Evolutionary conservation across 2,888 invertebrate species (phyloP), one percentile per base, ranked within the genome.

Genomic region (Synergus laeviventris): DNA sequence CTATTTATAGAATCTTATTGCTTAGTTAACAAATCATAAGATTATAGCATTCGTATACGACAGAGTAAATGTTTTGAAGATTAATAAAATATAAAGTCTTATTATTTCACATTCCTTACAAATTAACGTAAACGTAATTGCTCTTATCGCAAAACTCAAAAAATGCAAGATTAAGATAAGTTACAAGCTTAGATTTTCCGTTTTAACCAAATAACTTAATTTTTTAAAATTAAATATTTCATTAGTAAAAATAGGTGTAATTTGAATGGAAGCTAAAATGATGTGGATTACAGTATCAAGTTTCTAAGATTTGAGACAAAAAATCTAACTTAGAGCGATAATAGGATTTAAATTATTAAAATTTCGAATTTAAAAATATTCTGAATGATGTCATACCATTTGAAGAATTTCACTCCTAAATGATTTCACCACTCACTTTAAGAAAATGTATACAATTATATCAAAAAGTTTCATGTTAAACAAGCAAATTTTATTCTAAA

Each of bases 21-120:
- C 24, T 70, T 70, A 49, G 70, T 70, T 49, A 70, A 70, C 31
- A 70, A 49, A 70, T 70, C 70, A 49, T 45, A 49, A 70, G 45
- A 70, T 49, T 70, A 31, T 36, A 49, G 31, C n/a, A 49, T 31
- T n/a, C 49, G 45, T 31, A 31, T 9, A n/a, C 31, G 16, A 45
- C 24, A 70, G 42, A 70, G 31, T 45, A 24, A 49, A 70, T 70
- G 49, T 70, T 70, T 31, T 21, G 21, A 21, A 31, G 49, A 70
- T 70, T 70, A 45, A 49, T 70, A 70, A 70, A 70, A 70, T 70
- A 49, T 49, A 49, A 49, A 49, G 70, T 31, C 12, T 31, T 31
- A 49, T 24, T 70, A 36, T 38, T 31, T 11, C 9, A 31, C 45
- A 31, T 45, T 18, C 18, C 11, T 24, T 14, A 24, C 42, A 38